A percentile compares a stretch with the other conserved stretches of the same genome.
phyloP scores from a whole-genome alignment of 2,888 invertebrate genomes.

The Drosophila nr. fundita region DNA sequence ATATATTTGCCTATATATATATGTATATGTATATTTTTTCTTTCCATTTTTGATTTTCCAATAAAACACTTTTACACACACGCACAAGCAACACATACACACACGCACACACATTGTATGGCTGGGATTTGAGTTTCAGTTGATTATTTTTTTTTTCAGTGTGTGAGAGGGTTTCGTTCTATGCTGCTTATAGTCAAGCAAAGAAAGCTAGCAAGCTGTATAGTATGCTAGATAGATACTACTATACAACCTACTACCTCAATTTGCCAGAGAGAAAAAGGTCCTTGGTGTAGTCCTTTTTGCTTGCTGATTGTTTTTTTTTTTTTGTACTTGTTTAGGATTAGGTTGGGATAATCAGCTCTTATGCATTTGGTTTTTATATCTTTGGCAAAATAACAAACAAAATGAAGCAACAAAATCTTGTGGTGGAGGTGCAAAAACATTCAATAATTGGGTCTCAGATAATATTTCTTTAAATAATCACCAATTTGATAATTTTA shows the following conservation, averaged over 20 bases:
- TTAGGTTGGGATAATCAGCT: constrained; percentile 19
- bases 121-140: constrained; percentile 26
- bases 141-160: not conserved
- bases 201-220: constrained; percentile 86
- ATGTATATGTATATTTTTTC: not conserved
- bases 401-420: constrained; percentile 18
- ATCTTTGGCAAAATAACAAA: constrained; percentile 24
- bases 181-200: constrained; percentile 84
- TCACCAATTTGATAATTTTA: not conserved
- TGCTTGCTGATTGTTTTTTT: constrained; percentile 29
- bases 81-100: constrained; percentile 19
- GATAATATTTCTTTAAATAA: not conserved
- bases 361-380: not conserved
- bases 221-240: constrained; percentile 83
- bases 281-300: constrained; percentile 74
- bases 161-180: constrained; percentile 17
- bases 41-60: not conserved
- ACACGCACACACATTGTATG: constrained; percentile 49
- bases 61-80: constrained; percentile 36
- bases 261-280: constrained; percentile 85
- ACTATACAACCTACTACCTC: constrained; percentile 86
- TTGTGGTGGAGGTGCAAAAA: not conserved
- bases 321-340: constrained; percentile 11
- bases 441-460: not conserved
- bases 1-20: not conserved